A percentile compares a stretch with the other conserved stretches of the same genome.
phyloP scores from a whole-genome alignment of 2,113 vertebrate genomes.

The Tinamus guttatus region DNA sequence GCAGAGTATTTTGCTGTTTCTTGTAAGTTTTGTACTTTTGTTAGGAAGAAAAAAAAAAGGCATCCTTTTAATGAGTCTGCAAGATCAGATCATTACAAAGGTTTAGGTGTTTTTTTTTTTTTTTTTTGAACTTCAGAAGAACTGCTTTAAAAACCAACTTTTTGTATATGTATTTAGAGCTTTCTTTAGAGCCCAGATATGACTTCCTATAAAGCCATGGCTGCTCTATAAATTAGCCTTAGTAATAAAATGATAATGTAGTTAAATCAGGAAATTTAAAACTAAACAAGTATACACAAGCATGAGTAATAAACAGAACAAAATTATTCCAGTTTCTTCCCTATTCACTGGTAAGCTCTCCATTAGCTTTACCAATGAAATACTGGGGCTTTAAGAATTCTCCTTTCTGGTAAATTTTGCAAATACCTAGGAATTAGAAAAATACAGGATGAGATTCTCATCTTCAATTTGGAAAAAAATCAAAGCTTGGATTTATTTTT shows the following conservation, averaged over 20 bases:
- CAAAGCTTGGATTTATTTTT: background rate
- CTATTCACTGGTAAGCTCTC: fast-evolving
- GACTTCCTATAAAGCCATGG: background rate
- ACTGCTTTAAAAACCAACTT: background rate
- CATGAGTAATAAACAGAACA: background rate
- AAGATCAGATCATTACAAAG: background rate
- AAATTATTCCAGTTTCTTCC: background rate
- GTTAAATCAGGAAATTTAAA: background rate
- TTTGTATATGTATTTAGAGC: background rate
- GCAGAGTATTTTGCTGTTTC: background rate
- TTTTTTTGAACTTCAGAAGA: background rate
- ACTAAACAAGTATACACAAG: background rate
- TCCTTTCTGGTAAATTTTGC: background rate
- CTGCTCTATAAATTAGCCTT: background rate
- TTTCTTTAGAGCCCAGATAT: background rate
- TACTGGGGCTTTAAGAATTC: background rate
- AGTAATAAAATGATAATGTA: background rate
- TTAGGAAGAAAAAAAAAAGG: background rate
- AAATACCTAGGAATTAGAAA: background rate
- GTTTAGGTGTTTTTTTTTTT: too few relatives aligned
- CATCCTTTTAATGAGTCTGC: background rate
- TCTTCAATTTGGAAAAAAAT: background rate
- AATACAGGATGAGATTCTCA: background rate
- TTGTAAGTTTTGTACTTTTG: background rate
- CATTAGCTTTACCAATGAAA: background rate